Evolutionary conservation across 2,888 invertebrate genomes (phyloP).

Genomic region (Atethmia centrago): DNA sequence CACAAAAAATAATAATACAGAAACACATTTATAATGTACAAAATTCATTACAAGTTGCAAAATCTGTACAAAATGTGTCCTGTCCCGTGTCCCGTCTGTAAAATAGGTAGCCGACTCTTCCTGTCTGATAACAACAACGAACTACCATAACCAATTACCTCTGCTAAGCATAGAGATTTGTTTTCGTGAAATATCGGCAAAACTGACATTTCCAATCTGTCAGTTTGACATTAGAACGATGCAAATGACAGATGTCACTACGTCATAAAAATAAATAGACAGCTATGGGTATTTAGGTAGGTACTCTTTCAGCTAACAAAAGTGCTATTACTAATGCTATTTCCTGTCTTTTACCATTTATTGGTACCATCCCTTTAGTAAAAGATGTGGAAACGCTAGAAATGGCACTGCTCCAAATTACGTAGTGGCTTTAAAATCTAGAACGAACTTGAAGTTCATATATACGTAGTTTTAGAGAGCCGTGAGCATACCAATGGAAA

Average conservation of each 20-base stretch:
- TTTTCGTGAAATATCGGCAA: neutral
- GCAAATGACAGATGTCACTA: constrained; percentile 13
- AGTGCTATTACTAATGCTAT: constrained; percentile 21
- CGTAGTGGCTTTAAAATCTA: neutral
- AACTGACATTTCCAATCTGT: neutral
- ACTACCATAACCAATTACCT: neutral
- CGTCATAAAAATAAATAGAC: neutral
- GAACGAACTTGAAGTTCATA: neutral
- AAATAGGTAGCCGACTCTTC: too few species aligned
- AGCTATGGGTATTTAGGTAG: neutral
- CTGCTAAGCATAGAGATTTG: neutral
- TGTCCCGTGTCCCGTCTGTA: too few species aligned
- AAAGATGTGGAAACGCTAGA: constrained; percentile 38
- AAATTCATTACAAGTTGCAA: too few species aligned
- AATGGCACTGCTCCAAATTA: constrained; percentile 16
- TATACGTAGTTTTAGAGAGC: neutral
- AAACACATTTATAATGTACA: too few species aligned
- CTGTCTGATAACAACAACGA: too few species aligned
- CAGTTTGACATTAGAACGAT: neutral
- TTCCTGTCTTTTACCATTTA: constrained; percentile 27
- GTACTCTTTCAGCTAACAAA: constrained; percentile 30
- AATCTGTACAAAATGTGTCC: too few species aligned
- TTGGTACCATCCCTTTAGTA: neutral
- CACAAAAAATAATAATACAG: too few species aligned
- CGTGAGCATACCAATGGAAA: neutral